Percentiles rank a stretch among this genome's conserved stretches.
Evolutionary conservation across 2,888 invertebrate species (phyloP).

Genomic region (Melitaea athalia): DNA sequence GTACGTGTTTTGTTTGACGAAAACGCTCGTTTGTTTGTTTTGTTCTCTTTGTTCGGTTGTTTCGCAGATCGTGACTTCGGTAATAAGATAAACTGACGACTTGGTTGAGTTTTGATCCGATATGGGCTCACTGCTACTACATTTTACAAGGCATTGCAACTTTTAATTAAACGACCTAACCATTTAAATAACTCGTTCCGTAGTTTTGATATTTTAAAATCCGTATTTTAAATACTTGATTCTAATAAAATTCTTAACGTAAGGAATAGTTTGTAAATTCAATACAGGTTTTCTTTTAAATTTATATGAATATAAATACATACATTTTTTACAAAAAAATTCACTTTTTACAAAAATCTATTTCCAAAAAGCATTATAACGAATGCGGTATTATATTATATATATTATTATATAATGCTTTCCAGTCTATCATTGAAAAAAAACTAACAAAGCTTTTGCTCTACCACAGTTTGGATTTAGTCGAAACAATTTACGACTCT

Average conservation of each 20-base stretch:
- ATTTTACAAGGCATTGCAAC: background rate
- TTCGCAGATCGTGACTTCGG: conserved; percentile 33
- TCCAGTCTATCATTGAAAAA: background rate
- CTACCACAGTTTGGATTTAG: conserved; percentile 6
- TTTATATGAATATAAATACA: too few species aligned
- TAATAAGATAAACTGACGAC: conserved; percentile 33
- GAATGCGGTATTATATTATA: too few species aligned
- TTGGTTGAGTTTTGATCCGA: conserved; percentile 18
- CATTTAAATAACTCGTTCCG: background rate
- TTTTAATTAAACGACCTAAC: background rate
- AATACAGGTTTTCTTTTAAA: too few species aligned
- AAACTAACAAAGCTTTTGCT: background rate
- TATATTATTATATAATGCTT: too few species aligned
- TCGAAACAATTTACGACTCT: conserved; percentile 9
- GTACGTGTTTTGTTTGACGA: conserved; percentile 71
- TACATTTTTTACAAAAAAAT: too few species aligned
- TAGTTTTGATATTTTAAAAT: conserved; percentile 2
- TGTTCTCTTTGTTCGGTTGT: conserved; percentile 45
- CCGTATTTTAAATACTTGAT: background rate
- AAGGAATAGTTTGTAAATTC: background rate
- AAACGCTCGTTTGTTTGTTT: conserved; percentile 59
- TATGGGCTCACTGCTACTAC: background rate
- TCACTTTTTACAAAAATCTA: too few species aligned
- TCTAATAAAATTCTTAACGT: background rate
- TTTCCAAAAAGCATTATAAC: too few species aligned